These are phyloP conservation scores for Pagrus major DNA, from an alignment of 2,113 vertebrate species.

Conservation along the genomic window DNA sequence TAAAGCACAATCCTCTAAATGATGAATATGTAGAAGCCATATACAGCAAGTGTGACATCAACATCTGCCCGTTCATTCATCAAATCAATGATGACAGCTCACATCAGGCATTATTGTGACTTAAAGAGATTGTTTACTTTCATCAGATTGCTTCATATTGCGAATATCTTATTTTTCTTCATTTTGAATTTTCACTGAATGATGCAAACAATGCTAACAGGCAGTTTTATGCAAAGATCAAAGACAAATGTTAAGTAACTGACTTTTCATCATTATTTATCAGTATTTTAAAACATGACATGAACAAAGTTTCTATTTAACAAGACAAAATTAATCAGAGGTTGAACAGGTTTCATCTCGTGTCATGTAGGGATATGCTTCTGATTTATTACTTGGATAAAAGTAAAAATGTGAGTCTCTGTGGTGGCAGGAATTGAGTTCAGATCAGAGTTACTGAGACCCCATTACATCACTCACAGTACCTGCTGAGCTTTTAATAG, in stretches of 20 bases:
- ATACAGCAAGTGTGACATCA: constrained; percentile 8
- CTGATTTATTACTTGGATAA: constrained; percentile 24
- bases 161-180: not conserved
- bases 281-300: not conserved
- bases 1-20: constrained; percentile 27
- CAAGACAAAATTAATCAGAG: constrained; percentile 19
- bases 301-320: constrained; percentile 13
- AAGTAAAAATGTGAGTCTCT: constrained; percentile 27
- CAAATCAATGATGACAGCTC: constrained; percentile 3
- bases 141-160: not conserved
- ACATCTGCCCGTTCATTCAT: constrained; percentile 11
- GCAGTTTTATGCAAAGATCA: constrained; percentile 10
- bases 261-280: constrained; percentile 4
- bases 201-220: constrained; percentile 17
- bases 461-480: constrained; percentile 59
- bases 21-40: not conserved
- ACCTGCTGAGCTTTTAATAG: constrained; percentile 44
- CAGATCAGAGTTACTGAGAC: constrained; percentile 41
- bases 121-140: constrained; percentile 1
- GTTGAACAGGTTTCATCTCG: constrained; percentile 1
- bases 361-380: constrained; percentile 1
- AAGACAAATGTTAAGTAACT: constrained; percentile 2
- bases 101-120: constrained; percentile 11
- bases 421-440: constrained; percentile 39
- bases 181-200: not conserved